Base-by-base conservation (phyloP, 2,113 vertebrate species). In the Macaca fascicularis region DNA sequence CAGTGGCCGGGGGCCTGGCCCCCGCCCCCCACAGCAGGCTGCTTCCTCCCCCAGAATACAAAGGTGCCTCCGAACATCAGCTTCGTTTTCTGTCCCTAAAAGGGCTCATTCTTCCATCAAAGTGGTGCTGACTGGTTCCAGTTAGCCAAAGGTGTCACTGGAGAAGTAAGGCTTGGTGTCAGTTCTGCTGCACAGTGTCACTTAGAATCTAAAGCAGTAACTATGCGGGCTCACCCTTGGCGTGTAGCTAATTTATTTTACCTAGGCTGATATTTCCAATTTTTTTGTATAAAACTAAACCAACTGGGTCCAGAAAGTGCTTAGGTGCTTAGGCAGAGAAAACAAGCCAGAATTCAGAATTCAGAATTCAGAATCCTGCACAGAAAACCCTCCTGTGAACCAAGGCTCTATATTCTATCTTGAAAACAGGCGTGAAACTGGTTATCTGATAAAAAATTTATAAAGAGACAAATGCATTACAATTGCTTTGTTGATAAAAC, bases 51-150 rank as follows among this genome's bases (percentile, higher is more conserved):
- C 69, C 32, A 27, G 35, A 27, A 30, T 50, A 45, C 23, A 8
- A 6, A n/a, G 7, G 45, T 5, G 1, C 40, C 0, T 0, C 35
- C 16, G 8, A 30, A 6, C 2, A 0, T 23, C 0, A 10, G 45
- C 16, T 2, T n/a, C 11, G 1, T 14, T 72, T 20, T 32, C 55
- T 67, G 45, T 32, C 59, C 75, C n/a, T 0, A 5, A 30, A 48
- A 70, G 50, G 38, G 4, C 50, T 45, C 2, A 7, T 38, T 82
- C 38, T 72, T 14, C 52, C 23, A 14, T 74, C 75, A 9, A 19
- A 61, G 67, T 55, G 72, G 43, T 38, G n/a, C 70, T 11, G 43
- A 32, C 8, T 5, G 19, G 40, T 67, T n/a, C 32, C 32, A 5
- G 20, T 2, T 8, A 12, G 32, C 50, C 48, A 23, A 10, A 45